Base-by-base conservation (phyloP, 2,797 vertebrate genomes). In the Chrysocyon brachyurus region DNA sequence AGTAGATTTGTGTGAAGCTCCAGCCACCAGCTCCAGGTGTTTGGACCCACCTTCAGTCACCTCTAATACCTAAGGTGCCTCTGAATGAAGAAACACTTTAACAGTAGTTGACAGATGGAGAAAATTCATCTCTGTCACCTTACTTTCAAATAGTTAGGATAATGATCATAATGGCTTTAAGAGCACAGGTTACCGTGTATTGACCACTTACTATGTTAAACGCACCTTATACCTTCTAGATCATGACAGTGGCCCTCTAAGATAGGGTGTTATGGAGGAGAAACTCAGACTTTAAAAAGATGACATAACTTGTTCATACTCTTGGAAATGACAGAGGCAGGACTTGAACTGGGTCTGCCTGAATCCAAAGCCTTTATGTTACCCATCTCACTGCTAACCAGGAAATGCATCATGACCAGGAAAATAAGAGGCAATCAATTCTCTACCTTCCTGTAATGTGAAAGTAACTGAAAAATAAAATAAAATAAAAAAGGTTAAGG, bases 281-380 rank as follows among this genome's bases (percentile, higher is more conserved):
- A 15, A 79, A 86, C 22, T 40, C 49, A 70, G 21, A 66, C 26
- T 52, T 79, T 14, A 56, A 73, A 73, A 26, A n/a, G 36, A 31
- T 36, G 16, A 3, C 17, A 54, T 79, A 78, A 57, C 22, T 81
- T 93, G n/a, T 6, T 87, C 78, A 92, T 15, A 86, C n/a, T 36
- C 31, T 21, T 46, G 14, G 75, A 83, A 61, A 40, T 19, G 61
- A 57, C 33, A 89, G 49, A 61, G 70, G 22, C 2, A 11, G 26
- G 19, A 66, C 63, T 81, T 94, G 46, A 95, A 75, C 59, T 28
- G 66, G 22, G 31, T 83, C 57, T 90, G 17, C 68, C 79, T 91
- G 28, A 88, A 85, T 81, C 33, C 49, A 91, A 64, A 91, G 21
- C n/a, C 73, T 93, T 83, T 83, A 63, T 21, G 17, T 56, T 92